Base-by-base conservation (phyloP, 2,888 invertebrate species). In the Drepanosiphum platanoidis region DNA sequence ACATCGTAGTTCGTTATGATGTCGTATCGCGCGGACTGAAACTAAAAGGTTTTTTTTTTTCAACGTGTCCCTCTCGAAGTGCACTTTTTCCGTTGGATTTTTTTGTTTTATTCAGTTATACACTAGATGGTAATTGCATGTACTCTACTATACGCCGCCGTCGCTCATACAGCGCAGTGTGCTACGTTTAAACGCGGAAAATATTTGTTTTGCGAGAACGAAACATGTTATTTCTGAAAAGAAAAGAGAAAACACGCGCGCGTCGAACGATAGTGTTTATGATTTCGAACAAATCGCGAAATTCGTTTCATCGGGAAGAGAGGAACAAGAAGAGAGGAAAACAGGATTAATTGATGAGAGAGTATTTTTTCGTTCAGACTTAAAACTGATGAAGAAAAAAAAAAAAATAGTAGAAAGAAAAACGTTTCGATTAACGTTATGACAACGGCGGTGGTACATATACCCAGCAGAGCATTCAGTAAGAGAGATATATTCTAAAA, bases 291-390 rank as follows among this genome's bases (percentile, higher is more conserved):
- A 9, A 30, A 36, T 61, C 27, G n/a, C 30, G 22, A 34, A 61
- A 77, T 58, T 36, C 7, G 36, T 61, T 77, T 61, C 27, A 77
- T 61, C 18, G 77, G 18, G 27, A 18, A 52, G 52, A 39, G n/a
- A n/a, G n/a, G n/a, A n/a, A n/a, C n/a, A n/a, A n/a, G n/a, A n/a
- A n/a, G n/a, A n/a, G n/a, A n/a, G n/a, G n/a, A n/a, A n/a, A n/a
- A n/a, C n/a, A n/a, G 36, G 27, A 77, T 61, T 77, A 77, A 77
- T 75, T 52, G 32, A 75, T 52, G 32, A 75, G 22, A 18, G 34
- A 52, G 52, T 72, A 27, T 42, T 42, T n/a, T n/a, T n/a, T n/a
- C n/a, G n/a, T 52, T 34, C 11, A 46, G 30, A 46, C 13, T 52
- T 34, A 52, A 34, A 61, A 77, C 61, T 18, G 77, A 77, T 39